Evolutionary conservation across 1,140 invertebrate genomes (phyloP).

Genomic region (Macrobrachium rosenbergii): DNA sequence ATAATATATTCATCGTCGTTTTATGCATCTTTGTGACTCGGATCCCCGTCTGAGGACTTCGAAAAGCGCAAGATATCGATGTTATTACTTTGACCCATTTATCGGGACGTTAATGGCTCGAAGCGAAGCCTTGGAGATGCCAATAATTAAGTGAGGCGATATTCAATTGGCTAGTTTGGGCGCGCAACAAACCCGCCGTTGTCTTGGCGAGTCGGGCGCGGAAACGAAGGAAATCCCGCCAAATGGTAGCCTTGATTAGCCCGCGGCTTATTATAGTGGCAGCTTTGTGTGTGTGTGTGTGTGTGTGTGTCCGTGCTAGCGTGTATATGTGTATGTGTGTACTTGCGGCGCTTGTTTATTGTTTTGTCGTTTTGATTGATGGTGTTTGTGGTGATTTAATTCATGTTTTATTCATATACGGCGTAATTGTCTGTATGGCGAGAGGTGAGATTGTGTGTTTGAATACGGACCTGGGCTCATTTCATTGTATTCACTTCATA

Average conservation of each 20-base stretch:
- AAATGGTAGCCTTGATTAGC: conserved; percentile 42
- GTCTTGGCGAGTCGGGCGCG: conserved; percentile 10
- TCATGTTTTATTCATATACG: conserved; percentile 24
- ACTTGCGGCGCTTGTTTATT: conserved; percentile 6
- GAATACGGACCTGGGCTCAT: conserved; percentile 28
- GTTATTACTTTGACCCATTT: no score
- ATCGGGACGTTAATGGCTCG: neutral
- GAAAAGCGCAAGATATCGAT: no score
- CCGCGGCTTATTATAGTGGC: conserved; percentile 14
- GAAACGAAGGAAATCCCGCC: conserved; percentile 39
- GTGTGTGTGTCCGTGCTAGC: no score
- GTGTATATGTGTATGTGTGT: no score
- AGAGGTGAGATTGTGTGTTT: conserved; percentile 26
- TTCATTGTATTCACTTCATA: neutral
- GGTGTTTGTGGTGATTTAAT: conserved; percentile 18
- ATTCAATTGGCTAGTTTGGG: conserved; percentile 13
- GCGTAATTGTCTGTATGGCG: neutral
- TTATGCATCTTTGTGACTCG: neutral
- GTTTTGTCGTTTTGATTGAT: conserved; percentile 30
- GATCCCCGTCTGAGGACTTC: no score
- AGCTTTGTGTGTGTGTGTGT: conserved; percentile 7
- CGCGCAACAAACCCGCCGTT: conserved; percentile 20
- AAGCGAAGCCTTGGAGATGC: neutral
- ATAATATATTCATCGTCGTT: neutral
- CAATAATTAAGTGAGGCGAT: neutral